phyloP scores from a whole-genome alignment of 2,797 vertebrate species.

The Gadopsis bispinosus region DNA sequence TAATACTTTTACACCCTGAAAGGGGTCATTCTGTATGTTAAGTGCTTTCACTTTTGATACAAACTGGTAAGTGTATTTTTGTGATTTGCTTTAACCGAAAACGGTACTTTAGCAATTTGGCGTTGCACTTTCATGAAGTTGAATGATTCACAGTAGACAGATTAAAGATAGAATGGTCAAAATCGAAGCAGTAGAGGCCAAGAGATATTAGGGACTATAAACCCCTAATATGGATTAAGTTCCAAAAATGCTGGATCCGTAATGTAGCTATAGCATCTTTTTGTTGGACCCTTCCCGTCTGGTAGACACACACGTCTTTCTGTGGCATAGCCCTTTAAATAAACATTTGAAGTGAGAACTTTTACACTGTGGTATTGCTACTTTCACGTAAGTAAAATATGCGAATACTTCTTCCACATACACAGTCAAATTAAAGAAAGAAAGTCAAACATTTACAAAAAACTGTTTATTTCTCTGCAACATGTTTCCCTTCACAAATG shows the following conservation, averaged over 20 bases:
- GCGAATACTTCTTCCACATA: neutral
- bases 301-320: neutral
- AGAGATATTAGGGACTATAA: neutral
- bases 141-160: neutral
- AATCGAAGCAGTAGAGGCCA: neutral
- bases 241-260: neutral
- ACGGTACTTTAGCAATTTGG: neutral
- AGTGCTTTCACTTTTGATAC: neutral
- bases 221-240: neutral
- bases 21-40: neutral
- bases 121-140: neutral
- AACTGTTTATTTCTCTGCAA: conserved; percentile 55
- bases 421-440: neutral
- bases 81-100: neutral
- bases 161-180: neutral
- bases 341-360: neutral
- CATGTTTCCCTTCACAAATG: conserved; percentile 44
- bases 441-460: conserved; percentile 31
- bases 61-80: neutral
- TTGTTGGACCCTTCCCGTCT: neutral
- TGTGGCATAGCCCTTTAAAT: neutral
- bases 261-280: neutral
- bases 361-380: neutral
- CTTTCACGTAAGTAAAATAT: neutral
- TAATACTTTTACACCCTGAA: neutral